Evolutionary conservation across 1,140 invertebrate genomes (phyloP), one percentile per base, ranked within the genome.

Genomic region (Halesus radiatus): DNA sequence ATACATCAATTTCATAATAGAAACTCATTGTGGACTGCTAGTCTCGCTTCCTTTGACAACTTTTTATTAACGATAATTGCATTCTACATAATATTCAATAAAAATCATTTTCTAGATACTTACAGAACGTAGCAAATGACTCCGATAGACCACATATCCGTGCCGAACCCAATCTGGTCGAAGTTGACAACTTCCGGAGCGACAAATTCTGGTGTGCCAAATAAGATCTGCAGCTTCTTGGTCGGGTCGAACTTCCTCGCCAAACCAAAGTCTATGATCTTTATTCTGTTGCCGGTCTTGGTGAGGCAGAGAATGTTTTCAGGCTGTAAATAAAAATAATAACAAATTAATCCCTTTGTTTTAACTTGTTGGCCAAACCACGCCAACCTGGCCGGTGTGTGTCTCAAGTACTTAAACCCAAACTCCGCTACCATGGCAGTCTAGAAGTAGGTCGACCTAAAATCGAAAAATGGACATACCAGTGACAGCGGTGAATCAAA

Each of bases 111-210:
- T 45, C 8, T 45, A 13, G 20, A 68, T 29, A 96, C 97, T 98
- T 92, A 99, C 98, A 99, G 90, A 70, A 99, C 97, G 87, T 99
- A 99, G 87, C 96, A 97, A 84, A 99, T 98, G 75, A 99, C 98
- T 74, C 98, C 98, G 45, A 99, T 93, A 60, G 96, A 98, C 98
- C 98, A 99, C 96, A 99, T 98, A 85, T 99, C 98, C 0, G 98
- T 99, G 6, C 94, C 94, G 86, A 95, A 98, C 60, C 96, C 94
- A 84, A 99, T 98, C 87, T 95, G 94, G 86, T 99, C 98, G 88
- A 98, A 99, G 89, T 99, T 99, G 0, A 99, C 97, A 7, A 99
- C 97, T 92, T 99, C 98, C 0, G 98, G 98, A 0, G 98, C 98
- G 8, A 99, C 97, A 88, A 99, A 99, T 89, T 99, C 98, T 0